Base-by-base conservation (phyloP, 1,140 invertebrate genomes). In the Platyscapa corneri region DNA sequence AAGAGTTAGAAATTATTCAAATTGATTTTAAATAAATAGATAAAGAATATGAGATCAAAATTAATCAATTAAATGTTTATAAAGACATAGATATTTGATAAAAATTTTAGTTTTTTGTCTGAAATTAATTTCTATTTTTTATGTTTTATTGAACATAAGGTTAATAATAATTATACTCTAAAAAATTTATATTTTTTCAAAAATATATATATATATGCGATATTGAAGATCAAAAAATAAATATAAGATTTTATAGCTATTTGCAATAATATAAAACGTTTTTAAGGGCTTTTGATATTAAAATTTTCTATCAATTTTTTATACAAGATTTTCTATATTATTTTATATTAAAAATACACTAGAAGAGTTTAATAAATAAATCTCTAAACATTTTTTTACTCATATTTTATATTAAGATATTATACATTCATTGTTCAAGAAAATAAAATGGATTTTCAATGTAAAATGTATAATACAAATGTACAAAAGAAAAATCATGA, bases 241-340 rank as follows among this genome's bases (percentile, higher is more conserved):
- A 70, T 70, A 70, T 70, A 70, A 70, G 30, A 34, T 37, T 34
- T 6, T 70, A 67, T 34, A 67, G 23, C 3, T 42, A 75, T 49
- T 49, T 12, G 42, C 12, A n/a, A 46, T 75, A 30, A 10, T 27
- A 75, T 10, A 75, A 75, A n/a, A 23, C 34, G 39, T 46, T 75
- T 27, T 49, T 53, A 81, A 81, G 27, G 30, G 30, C 20, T 32
- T 16, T 65, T 46, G 14, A 49, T 75, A 30, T 64, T 49, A 77
- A 83, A 32, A 37, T 56, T 84, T 84, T 84, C 64, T 84, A 84
- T 74, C 32, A 78, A 65, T 32, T 84, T 84, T 84, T 83, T 77
- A 46, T 78, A 84, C 32, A 70, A 78, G 23, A 5, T 84, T 84
- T 84, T 84, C 60, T 83, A 83, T n/a, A 65, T 32, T 32, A 74